Evolutionary conservation across 1,140 invertebrate genomes (phyloP), one percentile per base, ranked within the genome.

Genomic region (Musca domestica): DNA sequence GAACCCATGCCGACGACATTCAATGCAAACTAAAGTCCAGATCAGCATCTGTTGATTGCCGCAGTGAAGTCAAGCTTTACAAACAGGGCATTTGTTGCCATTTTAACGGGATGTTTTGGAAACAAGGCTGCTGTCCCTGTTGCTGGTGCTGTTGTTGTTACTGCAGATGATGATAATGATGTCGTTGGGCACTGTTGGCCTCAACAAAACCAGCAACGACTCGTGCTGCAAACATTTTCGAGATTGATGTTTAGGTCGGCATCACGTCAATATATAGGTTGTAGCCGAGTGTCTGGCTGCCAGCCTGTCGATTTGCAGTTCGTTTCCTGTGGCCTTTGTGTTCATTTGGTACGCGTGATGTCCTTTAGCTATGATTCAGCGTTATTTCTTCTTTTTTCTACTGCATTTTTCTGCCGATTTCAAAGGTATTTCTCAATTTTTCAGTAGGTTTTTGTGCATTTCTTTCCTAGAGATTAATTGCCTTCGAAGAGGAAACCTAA

Each of bases 11-110:
- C 34, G 10, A 5, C 34, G 10, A 5, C 27, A 30, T 30, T 9
- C 27, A 4, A 41, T 41, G 34, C 34, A 41, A 41, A 41, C 4
- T 12, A 41, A 41, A 41, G 34, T 58, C 54, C 27, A 34, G 56
- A 61, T 61, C 56, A 61, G 34, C 56, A 61, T 61, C 56, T 61
- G 56, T 14, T 61, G 56, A 61, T 61, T 61, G 27, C 41, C 17
- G 41, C 34, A 41, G 27, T 12, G 12, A 41, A 41, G 5, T 3
- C 27, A 30, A 41, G 12, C 30, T 41, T 20, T 58, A 27, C 54
- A 27, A 58, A 2, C 9, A n/a, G 4, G 14, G 54, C 27, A 30
- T 15, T 58, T 58, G 23, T 41, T 10, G 27, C 19, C 20, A 19
- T 41, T 41, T 27, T 20, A 56, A 56, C 52, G 52, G 22, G n/a